Base-by-base conservation (phyloP, 1,140 invertebrate genomes). In the Bombus difficillimus region DNA sequence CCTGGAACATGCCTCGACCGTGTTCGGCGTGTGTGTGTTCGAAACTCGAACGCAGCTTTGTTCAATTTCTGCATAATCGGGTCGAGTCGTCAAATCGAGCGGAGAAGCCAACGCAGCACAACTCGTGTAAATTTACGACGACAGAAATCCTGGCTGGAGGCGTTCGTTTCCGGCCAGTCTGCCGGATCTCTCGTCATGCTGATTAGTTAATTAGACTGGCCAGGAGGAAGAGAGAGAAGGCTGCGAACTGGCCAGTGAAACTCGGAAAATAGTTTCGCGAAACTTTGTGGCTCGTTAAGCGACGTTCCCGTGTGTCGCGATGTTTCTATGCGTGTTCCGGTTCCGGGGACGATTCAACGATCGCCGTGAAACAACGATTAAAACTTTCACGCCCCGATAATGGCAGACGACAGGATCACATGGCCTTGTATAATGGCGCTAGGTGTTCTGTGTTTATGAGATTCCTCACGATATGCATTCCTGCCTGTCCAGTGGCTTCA, bases 131-230 rank as follows among this genome's bases (percentile, higher is more conserved):
- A 90, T 91, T 89, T 81, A 87, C 87, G 81, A 41, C 57, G 81
- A 78, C 83, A 85, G 89, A 90, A 88, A 89, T 91, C 86, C 83
- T 71, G 43, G 66, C 69, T 81, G 71, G 76, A 84, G 83, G 77
- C 89, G 64, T 85, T 85, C 88, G 87, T 77, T 91, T 88, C 80
- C 88, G 83, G 62, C 59, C 18, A 62, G 57, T 59, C 62, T 41
- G 34, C 39, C 76, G 76, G 76, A 47, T 77, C 71, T 69, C 73
- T 74, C 89, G 66, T 41, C 71, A 64, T 41, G 78, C 82, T 85
- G 90, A 87, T 91, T 83, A 72, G 81, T 87, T 91, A 89, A 91
- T 91, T 86, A 83, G 80, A 87, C 74, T 43, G 62, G 41, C 57
- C 66, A 28, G 18, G 25, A 28, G 37, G 12, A 39, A 71, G 69